Evolutionary conservation across 1,140 invertebrate species (phyloP).

Genomic region (Drosophila jambulina): DNA sequence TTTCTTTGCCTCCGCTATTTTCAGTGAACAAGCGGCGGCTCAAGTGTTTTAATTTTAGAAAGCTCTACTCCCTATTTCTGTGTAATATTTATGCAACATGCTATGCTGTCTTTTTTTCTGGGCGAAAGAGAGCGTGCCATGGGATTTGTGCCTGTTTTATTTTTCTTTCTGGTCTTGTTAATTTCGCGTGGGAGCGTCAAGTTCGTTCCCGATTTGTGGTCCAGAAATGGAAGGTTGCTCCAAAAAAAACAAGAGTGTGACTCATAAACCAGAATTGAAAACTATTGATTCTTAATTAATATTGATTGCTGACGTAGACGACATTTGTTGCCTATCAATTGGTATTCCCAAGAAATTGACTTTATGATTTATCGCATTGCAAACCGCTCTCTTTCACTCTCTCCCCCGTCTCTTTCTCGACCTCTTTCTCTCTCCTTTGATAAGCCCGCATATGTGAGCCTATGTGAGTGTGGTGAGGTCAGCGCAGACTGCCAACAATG

Average conservation of each 20-base stretch:
- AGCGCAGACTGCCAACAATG: constrained; percentile 64
- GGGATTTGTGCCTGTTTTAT: constrained; percentile 14
- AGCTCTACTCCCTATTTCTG: constrained; percentile 55
- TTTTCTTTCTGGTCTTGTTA: constrained; percentile 16
- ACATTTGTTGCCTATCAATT: constrained; percentile 54
- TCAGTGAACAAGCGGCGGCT: constrained; percentile 47
- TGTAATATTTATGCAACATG: constrained; percentile 76
- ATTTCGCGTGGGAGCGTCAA: constrained; percentile 68
- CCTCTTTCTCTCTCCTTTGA: constrained; percentile 29
- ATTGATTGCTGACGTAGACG: constrained; percentile 72
- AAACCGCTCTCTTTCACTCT: constrained; percentile 40
- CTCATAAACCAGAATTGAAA: constrained; percentile 40
- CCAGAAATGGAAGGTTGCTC: constrained; percentile 46
- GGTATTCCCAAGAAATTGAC: constrained; percentile 28
- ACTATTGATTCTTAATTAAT: constrained; percentile 59
- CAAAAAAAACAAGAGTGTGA: constrained; percentile 42
- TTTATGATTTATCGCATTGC: constrained; percentile 53
- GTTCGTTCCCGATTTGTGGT: constrained; percentile 48
- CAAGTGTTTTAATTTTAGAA: constrained; percentile 78
- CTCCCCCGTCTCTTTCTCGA: constrained; percentile 7
- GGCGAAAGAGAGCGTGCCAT: constrained; percentile 54
- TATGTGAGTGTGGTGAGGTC: constrained; percentile 52
- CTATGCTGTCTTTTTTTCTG: constrained; percentile 44
- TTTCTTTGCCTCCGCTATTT: constrained; percentile 66
- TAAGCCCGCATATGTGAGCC: constrained; percentile 44